Percentiles rank a stretch among this genome's conserved stretches.
phyloP scores from a whole-genome alignment of 1,140 invertebrate genomes.

The Caenorhabditis latens region DNA sequence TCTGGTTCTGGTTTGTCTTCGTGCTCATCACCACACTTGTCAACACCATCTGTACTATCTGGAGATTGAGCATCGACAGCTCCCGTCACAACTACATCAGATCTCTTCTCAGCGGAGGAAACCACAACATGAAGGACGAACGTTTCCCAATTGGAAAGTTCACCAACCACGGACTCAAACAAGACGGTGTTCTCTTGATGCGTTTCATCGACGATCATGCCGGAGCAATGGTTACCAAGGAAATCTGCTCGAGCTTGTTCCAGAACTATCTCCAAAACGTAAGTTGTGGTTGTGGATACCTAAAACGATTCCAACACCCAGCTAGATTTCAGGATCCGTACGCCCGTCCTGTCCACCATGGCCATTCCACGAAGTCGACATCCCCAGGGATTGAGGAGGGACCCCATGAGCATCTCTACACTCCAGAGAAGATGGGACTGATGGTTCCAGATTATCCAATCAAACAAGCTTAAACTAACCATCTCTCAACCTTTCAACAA shows the following conservation, averaged over 20 bases:
- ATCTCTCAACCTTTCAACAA: conserved; percentile 12
- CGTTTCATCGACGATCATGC: conserved; percentile 77
- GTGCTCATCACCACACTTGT: conserved; percentile 72
- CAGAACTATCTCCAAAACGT: conserved; percentile 59
- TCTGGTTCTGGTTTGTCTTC: conserved; percentile 77
- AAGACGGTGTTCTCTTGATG: conserved; percentile 75
- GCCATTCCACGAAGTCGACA: conserved; percentile 51
- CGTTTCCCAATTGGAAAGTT: conserved; percentile 65
- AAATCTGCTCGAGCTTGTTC: conserved; percentile 70
- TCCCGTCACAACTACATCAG: conserved; percentile 61
- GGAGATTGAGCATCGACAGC: conserved; percentile 62
- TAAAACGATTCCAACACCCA: background rate
- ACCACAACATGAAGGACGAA: conserved; percentile 35
- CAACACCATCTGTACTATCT: conserved; percentile 75
- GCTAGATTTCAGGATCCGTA: background rate
- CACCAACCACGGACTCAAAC: conserved; percentile 65
- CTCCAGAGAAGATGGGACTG: conserved; percentile 53
- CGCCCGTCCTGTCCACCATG: conserved; percentile 6
- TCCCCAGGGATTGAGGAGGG: conserved; percentile 50
- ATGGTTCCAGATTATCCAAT: conserved; percentile 55
- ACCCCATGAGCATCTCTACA: conserved; percentile 56
- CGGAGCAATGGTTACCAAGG: conserved; percentile 76
- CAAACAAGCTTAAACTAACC: conserved; percentile 26
- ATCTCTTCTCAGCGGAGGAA: conserved; percentile 37
- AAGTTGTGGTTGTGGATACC: background rate